Conservation (phyloP, 2,797 vertebrate genomes). For the Scarus forsteni region DNA sequence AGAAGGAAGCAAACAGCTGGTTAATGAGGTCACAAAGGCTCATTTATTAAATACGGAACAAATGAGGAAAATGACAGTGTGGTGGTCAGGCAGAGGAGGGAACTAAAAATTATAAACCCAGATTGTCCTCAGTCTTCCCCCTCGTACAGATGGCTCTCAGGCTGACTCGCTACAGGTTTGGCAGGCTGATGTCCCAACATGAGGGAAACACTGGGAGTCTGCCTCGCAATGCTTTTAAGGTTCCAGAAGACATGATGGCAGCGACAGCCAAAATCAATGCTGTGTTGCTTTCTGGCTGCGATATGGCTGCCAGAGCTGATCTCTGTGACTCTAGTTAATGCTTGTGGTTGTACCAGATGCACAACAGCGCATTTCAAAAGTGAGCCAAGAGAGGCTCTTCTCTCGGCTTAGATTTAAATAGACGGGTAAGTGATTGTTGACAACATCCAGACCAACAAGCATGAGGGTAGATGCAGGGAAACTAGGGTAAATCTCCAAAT, state of each 20-base stretch:
- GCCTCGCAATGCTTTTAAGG: conserved; percentile 1
- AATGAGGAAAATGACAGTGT: conserved; percentile 3
- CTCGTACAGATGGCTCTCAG: not conserved
- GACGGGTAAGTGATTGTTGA: not conserved
- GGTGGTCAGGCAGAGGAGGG: not conserved
- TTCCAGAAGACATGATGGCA: not conserved
- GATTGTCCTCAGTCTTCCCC: not conserved
- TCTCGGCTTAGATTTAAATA: not conserved
- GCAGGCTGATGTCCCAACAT: not conserved
- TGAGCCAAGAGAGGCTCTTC: not conserved
- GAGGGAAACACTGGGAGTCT: not conserved
- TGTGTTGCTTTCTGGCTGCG: not conserved
- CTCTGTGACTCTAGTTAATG: not conserved
- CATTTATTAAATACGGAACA: conserved; percentile 9
- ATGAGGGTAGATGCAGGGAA: not conserved
- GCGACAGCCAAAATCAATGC: not conserved
- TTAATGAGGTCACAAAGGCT: conserved; percentile 25
- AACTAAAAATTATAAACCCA: conserved; percentile 6
- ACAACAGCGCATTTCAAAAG: not conserved
- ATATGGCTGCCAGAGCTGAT: not conserved
- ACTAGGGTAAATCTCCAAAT: no score
- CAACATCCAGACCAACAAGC: not conserved
- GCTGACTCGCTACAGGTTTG: conserved; percentile 13
- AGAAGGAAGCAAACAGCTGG: conserved; percentile 6
- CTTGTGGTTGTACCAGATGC: not conserved